A percentile compares a stretch with the other conserved stretches of the same genome.
These are phyloP conservation scores for Brachypalpus laphriformis DNA, from an alignment of 2,888 invertebrate genomes.

Conservation along the genomic window DNA sequence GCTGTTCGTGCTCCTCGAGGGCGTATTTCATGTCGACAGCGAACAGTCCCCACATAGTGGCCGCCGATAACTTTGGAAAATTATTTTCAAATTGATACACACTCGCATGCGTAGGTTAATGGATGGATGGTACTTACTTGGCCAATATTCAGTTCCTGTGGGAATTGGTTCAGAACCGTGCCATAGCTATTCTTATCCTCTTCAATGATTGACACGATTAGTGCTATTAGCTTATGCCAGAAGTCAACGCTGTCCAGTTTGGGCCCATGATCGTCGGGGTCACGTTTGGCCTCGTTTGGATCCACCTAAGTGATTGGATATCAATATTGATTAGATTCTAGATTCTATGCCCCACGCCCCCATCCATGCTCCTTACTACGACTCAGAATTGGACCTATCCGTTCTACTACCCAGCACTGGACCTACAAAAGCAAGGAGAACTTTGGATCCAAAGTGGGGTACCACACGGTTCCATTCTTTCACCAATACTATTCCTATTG, in stretches of 20 bases:
- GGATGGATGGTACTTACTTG: constrained; percentile 85
- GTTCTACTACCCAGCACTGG: too few relatives aligned
- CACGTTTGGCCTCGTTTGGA: constrained; percentile 94
- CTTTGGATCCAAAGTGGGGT: too few relatives aligned
- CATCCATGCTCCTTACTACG: too few relatives aligned
- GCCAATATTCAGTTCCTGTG: constrained; percentile 99
- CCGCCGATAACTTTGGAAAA: constrained; percentile 92
- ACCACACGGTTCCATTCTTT: too few relatives aligned
- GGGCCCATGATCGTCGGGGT: constrained; percentile 93
- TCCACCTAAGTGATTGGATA: constrained; percentile 89
- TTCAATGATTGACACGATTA: constrained; percentile 99
- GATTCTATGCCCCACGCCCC: too few relatives aligned
- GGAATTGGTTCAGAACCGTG: constrained; percentile 98
- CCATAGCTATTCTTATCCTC: constrained; percentile 99
- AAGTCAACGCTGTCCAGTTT: constrained; percentile 96
- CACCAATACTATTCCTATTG: too few relatives aligned
- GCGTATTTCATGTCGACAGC: constrained; percentile 99
- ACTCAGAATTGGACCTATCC: too few relatives aligned
- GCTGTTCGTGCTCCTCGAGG: constrained; percentile 98
- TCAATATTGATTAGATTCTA: too few relatives aligned
- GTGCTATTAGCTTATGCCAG: constrained; percentile 98
- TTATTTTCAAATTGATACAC: too few relatives aligned
- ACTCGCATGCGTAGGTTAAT: too few relatives aligned
- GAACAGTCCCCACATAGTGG: constrained; percentile 98
- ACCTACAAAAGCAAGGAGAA: too few relatives aligned